Percentiles rank a stretch among this genome's conserved stretches.
Conservation (phyloP, 2,797 vertebrate genomes). For the Myripristis jacobus region DNA sequence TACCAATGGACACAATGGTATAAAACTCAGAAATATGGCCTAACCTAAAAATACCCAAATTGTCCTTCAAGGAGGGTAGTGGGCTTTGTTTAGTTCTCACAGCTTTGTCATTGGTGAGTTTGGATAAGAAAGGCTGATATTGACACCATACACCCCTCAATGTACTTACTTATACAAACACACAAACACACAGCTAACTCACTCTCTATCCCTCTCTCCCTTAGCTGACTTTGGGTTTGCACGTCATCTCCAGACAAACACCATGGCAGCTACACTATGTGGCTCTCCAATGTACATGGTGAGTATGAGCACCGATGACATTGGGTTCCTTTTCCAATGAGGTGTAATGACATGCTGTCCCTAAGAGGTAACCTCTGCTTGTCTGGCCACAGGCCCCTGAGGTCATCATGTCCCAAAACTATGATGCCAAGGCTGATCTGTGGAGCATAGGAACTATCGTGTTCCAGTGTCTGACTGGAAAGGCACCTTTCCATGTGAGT, state of each 20-base stretch:
- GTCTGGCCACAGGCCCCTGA: constrained; percentile 90
- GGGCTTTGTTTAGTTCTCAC: neutral
- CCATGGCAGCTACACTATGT: constrained; percentile 96
- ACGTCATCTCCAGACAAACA: constrained; percentile 94
- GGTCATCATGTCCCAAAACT: constrained; percentile 98
- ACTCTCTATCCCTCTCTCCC: constrained; percentile 13
- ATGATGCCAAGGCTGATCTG: constrained; percentile 97
- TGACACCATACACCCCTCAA: neutral
- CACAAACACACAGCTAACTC: neutral
- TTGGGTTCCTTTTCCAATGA: neutral
- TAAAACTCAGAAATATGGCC: no score
- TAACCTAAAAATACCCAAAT: no score
- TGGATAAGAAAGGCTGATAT: neutral
- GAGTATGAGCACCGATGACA: constrained; percentile 60
- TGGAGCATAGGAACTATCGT: constrained; percentile 98
- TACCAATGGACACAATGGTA: no score
- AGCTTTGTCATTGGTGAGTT: neutral
- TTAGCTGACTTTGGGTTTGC: constrained; percentile 98
- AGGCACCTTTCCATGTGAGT: constrained; percentile 95
- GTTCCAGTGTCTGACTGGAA: constrained; percentile 97
- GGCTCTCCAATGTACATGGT: constrained; percentile 99
- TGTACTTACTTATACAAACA: neutral
- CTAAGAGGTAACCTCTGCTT: constrained; percentile 45
- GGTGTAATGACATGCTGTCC: constrained; percentile 14
- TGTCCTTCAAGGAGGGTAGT: neutral